phyloP scores from a whole-genome alignment of 2,888 invertebrate species.

The Lithosia quadra region DNA sequence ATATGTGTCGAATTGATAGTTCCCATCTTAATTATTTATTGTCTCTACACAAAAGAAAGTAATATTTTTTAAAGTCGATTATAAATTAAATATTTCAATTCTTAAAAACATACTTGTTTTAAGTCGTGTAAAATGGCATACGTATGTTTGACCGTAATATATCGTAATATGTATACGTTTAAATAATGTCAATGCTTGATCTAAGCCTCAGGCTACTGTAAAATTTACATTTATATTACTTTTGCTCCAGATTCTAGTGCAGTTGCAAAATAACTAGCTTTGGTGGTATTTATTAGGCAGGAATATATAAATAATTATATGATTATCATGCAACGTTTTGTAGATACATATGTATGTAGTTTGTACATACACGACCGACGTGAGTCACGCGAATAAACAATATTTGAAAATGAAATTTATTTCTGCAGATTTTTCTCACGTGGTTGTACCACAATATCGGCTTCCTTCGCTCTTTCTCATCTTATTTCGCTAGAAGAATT shows the following conservation, averaged over 20 bases:
- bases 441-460: constrained; percentile 66
- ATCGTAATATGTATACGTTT: constrained; percentile 48
- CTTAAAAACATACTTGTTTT: no score
- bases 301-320: background rate
- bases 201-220: constrained; percentile 64
- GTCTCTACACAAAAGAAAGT: no score
- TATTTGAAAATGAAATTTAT: constrained; percentile 71
- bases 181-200: constrained; percentile 63
- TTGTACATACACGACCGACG: constrained; percentile 69
- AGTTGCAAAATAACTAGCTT: constrained; percentile 66
- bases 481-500: constrained; percentile 45
- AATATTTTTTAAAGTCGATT: no score
- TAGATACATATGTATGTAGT: constrained; percentile 47
- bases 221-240: constrained; percentile 77
- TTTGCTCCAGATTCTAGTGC: constrained; percentile 72
- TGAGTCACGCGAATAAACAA: constrained; percentile 74
- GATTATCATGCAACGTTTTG: background rate
- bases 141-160: background rate
- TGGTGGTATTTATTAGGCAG: constrained; percentile 61
- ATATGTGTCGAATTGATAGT: no score
- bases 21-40: no score
- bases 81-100: no score
- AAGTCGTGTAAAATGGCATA: background rate
- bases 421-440: constrained; percentile 73
- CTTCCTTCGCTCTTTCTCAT: constrained; percentile 63